Evolutionary conservation across 2,113 vertebrate genomes (phyloP).

Genomic region (Psettodes erumei): DNA sequence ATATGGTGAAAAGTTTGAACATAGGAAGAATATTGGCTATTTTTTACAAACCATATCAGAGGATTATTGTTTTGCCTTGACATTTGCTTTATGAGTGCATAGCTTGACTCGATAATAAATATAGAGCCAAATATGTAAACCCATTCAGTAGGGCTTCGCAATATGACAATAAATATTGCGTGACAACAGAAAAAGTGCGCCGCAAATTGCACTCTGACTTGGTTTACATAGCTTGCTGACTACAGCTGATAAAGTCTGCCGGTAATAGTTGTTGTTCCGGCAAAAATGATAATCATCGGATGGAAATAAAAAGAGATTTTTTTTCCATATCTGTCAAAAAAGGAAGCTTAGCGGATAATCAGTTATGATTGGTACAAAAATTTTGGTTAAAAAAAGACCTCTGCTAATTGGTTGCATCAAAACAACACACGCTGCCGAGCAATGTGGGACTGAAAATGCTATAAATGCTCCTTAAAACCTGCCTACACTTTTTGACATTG

Average conservation of each 20-base stretch:
- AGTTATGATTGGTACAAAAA: not conserved
- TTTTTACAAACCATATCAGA: no score
- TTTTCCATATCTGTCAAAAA: no score
- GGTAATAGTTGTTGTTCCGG: no score
- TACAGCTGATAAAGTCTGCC: no score
- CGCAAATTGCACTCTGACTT: no score
- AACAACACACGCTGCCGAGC: not conserved
- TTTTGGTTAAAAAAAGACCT: not conserved
- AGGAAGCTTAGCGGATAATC: no score
- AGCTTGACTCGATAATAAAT: not conserved
- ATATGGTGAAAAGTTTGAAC: not conserved
- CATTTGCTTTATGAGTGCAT: not conserved
- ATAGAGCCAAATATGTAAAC: not conserved
- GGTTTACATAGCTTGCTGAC: no score
- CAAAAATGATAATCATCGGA: no score
- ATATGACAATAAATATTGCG: no score
- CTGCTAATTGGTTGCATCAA: not conserved
- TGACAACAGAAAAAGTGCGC: no score
- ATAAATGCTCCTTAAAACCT: slow-evolving; percentile 5
- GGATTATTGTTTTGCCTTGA: not conserved
- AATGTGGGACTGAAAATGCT: not conserved
- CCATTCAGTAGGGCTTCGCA: no score
- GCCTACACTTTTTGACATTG: slow-evolving; percentile 19
- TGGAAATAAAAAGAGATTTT: no score
- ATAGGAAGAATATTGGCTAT: not conserved